Evolutionary conservation across 2,113 vertebrate genomes (phyloP).

Genomic region (Tetrax tetrax): DNA sequence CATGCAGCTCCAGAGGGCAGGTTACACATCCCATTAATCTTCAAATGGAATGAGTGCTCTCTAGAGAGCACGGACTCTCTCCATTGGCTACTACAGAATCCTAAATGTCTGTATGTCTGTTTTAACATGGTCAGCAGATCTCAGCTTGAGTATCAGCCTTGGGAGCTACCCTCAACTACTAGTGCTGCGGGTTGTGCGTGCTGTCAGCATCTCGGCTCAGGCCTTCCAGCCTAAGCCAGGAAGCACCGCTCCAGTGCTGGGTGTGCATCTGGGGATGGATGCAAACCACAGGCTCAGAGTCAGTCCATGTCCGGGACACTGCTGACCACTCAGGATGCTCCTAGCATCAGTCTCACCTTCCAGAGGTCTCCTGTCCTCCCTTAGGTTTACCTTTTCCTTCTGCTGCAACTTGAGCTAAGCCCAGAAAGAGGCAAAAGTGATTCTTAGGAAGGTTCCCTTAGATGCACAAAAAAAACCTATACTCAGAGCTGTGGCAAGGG

Average conservation of each 20-base stretch:
- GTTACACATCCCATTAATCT: not conserved
- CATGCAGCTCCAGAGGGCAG: not conserved
- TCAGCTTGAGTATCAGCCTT: not conserved
- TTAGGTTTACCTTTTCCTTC: not conserved
- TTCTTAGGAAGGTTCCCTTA: not conserved
- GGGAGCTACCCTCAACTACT: not conserved
- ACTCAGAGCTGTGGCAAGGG: not conserved
- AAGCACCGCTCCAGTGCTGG: not conserved
- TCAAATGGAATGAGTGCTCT: not conserved
- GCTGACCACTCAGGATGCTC: not conserved
- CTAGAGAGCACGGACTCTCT: not conserved
- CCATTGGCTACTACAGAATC: not conserved
- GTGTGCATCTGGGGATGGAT: not conserved
- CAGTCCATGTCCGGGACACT: not conserved
- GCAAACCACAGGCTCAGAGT: not conserved
- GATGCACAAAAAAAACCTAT: not conserved
- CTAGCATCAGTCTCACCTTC: not conserved
- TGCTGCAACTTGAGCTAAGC: not conserved
- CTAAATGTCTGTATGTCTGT: not conserved
- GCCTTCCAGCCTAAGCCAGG: not conserved
- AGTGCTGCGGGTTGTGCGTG: fast-evolving
- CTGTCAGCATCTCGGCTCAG: not conserved
- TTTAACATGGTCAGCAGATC: not conserved
- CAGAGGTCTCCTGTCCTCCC: not conserved
- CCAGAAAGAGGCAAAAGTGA: not conserved